Evolutionary conservation across 2,797 vertebrate species (phyloP), one percentile per base, ranked within the genome.

Genomic region (Acropternis orthonyx): DNA sequence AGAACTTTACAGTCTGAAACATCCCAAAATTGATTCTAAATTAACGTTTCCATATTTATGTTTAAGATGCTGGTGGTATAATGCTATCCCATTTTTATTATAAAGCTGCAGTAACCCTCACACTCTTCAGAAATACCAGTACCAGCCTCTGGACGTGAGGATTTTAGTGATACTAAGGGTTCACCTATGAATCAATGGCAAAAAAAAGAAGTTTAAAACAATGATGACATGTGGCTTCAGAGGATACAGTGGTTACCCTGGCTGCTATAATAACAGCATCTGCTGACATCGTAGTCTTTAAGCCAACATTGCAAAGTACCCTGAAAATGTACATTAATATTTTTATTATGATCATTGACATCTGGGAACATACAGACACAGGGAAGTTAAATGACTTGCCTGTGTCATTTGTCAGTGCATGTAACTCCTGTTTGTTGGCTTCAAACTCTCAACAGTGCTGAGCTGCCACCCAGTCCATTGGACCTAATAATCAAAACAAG

Each of bases 1-100:
- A 97, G 97, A 98, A 98, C 97, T 98, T 98, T 97, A 98, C 97
- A 97, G 97, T 94, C 96, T 97, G 97, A 98, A 97, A 98, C 97
- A 97, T 96, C 93, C 95, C 94, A 86, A 97, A 97, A 98, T 98
- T 97, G 97, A 97, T 97, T 98, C 97, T 98, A 97, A 97, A 98
- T 98, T 96, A 98, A 98, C 4, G 18, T 94, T 97, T 97, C 96
- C 74, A 77, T 94, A 97, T 97, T 97, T 96, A 97, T 97, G 96
- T 94, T 97, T 96, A 94, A 96, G 97, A 92, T 94, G 97, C 93
- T 93, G 94, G 92, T 91, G 93, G 92, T 88, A 69, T 93, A 94
- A 94, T 78, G 87, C 94, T 97, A 73, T 74, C 86, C 88, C 92
- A 27, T 81, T 97, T 98, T 98, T 97, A 96, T 96, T 96, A 95